Evolutionary conservation across 2,113 vertebrate genomes (phyloP).

Genomic region (Balaeniceps rex): DNA sequence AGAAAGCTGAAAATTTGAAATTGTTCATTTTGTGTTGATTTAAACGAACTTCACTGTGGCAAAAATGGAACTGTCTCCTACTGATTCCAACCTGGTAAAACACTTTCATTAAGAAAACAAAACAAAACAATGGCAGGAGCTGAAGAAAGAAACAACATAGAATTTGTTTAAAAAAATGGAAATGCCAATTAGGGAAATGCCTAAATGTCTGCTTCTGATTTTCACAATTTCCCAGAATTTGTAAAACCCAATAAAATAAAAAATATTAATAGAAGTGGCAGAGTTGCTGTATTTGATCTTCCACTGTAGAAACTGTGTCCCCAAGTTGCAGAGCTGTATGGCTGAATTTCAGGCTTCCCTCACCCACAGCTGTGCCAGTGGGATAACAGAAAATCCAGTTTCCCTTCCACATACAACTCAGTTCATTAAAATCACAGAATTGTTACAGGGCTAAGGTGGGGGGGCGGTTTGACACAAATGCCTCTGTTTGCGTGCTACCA

Average conservation of each 20-base stretch:
- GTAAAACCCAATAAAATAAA: neutral
- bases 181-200: neutral
- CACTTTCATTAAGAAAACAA: neutral
- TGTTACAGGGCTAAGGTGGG: neutral
- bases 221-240: neutral
- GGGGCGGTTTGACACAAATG: neutral
- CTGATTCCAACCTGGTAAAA: neutral
- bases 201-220: neutral
- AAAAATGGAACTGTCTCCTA: neutral
- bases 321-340: neutral
- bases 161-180: neutral
- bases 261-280: neutral
- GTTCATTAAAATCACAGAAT: neutral
- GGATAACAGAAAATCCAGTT: conserved; percentile 1
- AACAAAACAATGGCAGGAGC: neutral
- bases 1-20: neutral
- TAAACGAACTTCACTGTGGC: neutral
- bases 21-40: neutral
- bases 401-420: neutral
- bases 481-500: neutral
- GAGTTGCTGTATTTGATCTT: neutral
- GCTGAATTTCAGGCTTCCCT: conserved; percentile 5
- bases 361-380: neutral
- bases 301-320: neutral
- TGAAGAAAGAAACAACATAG: neutral